These are phyloP conservation scores for Conchocele bisecta DNA, from an alignment of 2,888 invertebrate species.

Conservation along the genomic window DNA sequence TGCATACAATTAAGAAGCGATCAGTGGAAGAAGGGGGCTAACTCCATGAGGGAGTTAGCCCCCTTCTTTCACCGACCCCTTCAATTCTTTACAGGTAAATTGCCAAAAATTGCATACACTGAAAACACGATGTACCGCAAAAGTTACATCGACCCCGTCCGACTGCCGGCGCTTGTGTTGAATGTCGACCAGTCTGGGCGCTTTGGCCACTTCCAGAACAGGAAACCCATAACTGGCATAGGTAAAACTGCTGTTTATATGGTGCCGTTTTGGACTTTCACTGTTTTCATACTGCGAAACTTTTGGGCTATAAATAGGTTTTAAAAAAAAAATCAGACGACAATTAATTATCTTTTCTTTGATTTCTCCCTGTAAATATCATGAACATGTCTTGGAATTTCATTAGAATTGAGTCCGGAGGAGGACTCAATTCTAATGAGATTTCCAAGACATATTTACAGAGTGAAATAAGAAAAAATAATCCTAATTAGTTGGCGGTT, in stretches of 20 bases:
- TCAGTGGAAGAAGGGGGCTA: too few species aligned
- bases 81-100: background rate
- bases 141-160: conserved; percentile 39
- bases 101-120: conserved; percentile 34
- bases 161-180: conserved; percentile 23
- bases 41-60: too few species aligned
- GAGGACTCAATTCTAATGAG: too few species aligned
- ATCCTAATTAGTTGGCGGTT: too few species aligned
- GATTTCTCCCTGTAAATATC: background rate
- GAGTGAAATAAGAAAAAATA: too few species aligned
- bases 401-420: too few species aligned
- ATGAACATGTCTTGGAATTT: too few species aligned
- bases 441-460: too few species aligned
- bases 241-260: background rate
- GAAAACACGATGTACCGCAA: conserved; percentile 37
- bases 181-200: background rate
- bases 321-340: background rate
- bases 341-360: background rate
- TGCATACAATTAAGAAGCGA: too few species aligned
- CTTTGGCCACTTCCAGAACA: background rate
- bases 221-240: background rate
- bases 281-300: background rate
- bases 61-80: too few species aligned
- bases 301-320: too few species aligned
- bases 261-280: background rate